Conservation (phyloP, 2,797 vertebrate species). For the Tragelaphus oryx region DNA sequence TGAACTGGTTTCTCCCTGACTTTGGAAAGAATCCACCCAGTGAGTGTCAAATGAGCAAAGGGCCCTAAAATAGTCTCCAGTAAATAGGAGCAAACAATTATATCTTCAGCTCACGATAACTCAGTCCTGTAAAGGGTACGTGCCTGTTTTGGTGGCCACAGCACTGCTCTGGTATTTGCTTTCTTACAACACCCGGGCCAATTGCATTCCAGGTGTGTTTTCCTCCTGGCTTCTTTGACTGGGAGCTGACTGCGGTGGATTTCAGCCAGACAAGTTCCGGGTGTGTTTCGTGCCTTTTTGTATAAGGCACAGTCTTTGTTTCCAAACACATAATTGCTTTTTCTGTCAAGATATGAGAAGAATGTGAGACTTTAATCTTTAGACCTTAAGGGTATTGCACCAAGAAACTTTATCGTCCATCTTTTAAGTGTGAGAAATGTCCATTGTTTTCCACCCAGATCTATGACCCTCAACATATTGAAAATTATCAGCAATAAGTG, state of each 20-base stretch:
- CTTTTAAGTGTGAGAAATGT: background rate
- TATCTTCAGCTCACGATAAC: background rate
- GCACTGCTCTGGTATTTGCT: background rate
- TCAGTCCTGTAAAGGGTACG: background rate
- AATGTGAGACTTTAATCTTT: background rate
- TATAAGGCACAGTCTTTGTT: conserved; percentile 57
- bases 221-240: conserved; percentile 28
- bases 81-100: background rate
- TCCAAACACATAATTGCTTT: conserved; percentile 48
- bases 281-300: conserved; percentile 51
- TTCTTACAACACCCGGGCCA: conserved; percentile 47
- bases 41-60: background rate
- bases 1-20: conserved; percentile 32
- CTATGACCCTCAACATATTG: background rate
- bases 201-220: conserved; percentile 44
- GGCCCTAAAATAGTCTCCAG: background rate
- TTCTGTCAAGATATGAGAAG: background rate
- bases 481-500: background rate
- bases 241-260: conserved; percentile 26
- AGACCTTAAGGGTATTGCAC: background rate
- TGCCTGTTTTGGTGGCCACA: conserved; percentile 9
- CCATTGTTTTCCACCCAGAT: background rate
- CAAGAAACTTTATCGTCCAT: background rate
- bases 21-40: background rate
- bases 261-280: background rate